A percentile compares a stretch with the other conserved stretches of the same genome.
phyloP scores from a whole-genome alignment of 2,888 invertebrate genomes.

The Diabrotica balteata region DNA sequence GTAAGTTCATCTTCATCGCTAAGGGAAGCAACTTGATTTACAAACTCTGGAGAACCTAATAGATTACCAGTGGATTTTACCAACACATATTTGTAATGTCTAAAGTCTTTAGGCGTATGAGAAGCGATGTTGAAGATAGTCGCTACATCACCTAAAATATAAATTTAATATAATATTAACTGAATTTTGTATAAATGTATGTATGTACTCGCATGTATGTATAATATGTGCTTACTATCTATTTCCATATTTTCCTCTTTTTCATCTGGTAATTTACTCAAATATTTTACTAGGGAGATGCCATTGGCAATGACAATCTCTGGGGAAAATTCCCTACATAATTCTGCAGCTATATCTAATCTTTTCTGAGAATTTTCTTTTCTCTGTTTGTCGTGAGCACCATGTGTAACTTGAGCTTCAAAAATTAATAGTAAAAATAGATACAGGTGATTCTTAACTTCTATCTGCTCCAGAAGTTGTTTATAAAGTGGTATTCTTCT shows the following conservation, averaged over 20 bases:
- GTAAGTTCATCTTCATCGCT: slow-evolving; percentile 59
- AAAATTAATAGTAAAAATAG: slow-evolving; percentile 75
- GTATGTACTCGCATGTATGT: background rate
- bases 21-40: slow-evolving; percentile 69
- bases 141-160: slow-evolving; percentile 45
- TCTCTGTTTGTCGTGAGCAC: slow-evolving; percentile 55
- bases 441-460: slow-evolving; percentile 71
- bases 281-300: slow-evolving; percentile 70
- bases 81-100: slow-evolving; percentile 84
- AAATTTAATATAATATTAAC: too few relatives aligned
- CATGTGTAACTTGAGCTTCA: slow-evolving; percentile 73
- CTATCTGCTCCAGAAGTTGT: slow-evolving; percentile 78
- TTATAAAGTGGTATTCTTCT: slow-evolving; percentile 81
- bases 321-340: slow-evolving; percentile 73
- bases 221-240: slow-evolving; percentile 37
- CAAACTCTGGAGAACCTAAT: slow-evolving; percentile 72
- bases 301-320: slow-evolving; percentile 70
- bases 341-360: slow-evolving; percentile 72
- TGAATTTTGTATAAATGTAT: too few relatives aligned
- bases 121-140: slow-evolving; percentile 62
- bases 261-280: slow-evolving; percentile 72
- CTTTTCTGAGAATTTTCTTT: slow-evolving; percentile 58
- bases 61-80: slow-evolving; percentile 77
- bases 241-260: slow-evolving; percentile 63
- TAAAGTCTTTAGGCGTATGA: slow-evolving; percentile 76